Evolutionary conservation across 2,797 vertebrate species (phyloP), one percentile per base, ranked within the genome.

Genomic region (Calcarius lapponicus): DNA sequence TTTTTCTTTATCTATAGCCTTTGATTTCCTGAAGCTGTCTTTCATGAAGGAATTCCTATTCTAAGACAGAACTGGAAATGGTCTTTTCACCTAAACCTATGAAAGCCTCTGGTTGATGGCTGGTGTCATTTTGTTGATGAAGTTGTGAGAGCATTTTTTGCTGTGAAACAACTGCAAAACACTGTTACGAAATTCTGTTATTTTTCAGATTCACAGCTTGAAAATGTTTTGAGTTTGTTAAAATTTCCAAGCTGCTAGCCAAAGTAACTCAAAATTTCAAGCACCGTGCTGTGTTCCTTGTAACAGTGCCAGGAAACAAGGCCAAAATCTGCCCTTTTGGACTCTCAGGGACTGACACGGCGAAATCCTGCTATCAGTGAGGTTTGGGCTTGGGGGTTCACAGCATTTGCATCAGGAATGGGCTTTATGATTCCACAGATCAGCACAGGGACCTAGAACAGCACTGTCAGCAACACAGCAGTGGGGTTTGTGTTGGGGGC

Each of bases 201-300:
- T 92, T 95, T 96, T 94, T 91, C 87, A 66, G 80, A 80, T 65
- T 91, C 87, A 60, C 96, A 95, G 92, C 87, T 91, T 96, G 95
- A 96, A 57, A 78, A 34, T 94, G 91, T 96, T 96, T 96, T 92
- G 70, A 53, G 90, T 94, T 96, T 88, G 92, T 93, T 91, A 91
- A 61, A 91, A 92, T 96, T 95, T 96, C 95, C 91, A 95, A 96
- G 87, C 94, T 89, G 89, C 91, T 95, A 91, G 94, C 95, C 94
- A 94, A 84, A 95, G 88, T 91, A 91, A 91, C 89, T 97, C 76
- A 57, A 92, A 96, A 92, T 95, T 91, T 3, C 34, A 62, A 94
- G 70, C 86, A 51, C 82, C 7, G 3, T 81, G 82, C 92, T 90
- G 82, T 92, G 92, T 86, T 94, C 29, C 82, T 94, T 91, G 82